These are phyloP conservation scores for Mesorhabditis spiculigera DNA, from an alignment of 2,888 invertebrate genomes.

Conservation along the genomic window DNA sequence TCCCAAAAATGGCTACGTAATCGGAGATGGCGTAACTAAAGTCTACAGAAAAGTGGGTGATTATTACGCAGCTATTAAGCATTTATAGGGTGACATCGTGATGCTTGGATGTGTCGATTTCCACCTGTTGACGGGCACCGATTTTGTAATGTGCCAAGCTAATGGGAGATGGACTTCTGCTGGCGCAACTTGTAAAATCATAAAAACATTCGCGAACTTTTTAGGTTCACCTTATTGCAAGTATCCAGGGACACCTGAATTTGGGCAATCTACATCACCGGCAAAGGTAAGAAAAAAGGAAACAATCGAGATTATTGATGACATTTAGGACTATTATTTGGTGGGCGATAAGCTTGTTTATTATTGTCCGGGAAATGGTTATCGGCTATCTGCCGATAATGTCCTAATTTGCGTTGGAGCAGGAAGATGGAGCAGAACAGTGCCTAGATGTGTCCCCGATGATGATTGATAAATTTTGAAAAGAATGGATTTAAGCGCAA, in stretches of 20 bases:
- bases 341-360: slow-evolving; percentile 52
- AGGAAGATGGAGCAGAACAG: slow-evolving; percentile 31
- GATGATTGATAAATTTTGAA: neutral
- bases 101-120: slow-evolving; percentile 83
- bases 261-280: slow-evolving; percentile 45
- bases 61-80: slow-evolving; percentile 54
- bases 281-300: slow-evolving; percentile 18
- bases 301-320: neutral
- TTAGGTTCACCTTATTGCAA: slow-evolving; percentile 37
- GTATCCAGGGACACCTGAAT: slow-evolving; percentile 43
- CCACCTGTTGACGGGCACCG: slow-evolving; percentile 82
- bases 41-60: slow-evolving; percentile 33
- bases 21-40: slow-evolving; percentile 28
- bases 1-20: slow-evolving; percentile 34
- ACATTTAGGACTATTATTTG: slow-evolving; percentile 40
- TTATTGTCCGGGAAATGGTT: slow-evolving; percentile 42
- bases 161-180: slow-evolving; percentile 72
- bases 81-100: slow-evolving; percentile 76
- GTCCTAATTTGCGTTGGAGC: slow-evolving; percentile 43
- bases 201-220: neutral
- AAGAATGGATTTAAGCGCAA: too few relatives aligned
- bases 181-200: slow-evolving; percentile 35
- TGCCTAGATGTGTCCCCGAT: slow-evolving; percentile 21
- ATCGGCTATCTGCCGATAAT: slow-evolving; percentile 47
- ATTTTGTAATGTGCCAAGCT: slow-evolving; percentile 84